A percentile compares a stretch with the other conserved stretches of the same genome.
Conservation (phyloP, 1,140 invertebrate species). For the Belonocnema kinseyi region DNA sequence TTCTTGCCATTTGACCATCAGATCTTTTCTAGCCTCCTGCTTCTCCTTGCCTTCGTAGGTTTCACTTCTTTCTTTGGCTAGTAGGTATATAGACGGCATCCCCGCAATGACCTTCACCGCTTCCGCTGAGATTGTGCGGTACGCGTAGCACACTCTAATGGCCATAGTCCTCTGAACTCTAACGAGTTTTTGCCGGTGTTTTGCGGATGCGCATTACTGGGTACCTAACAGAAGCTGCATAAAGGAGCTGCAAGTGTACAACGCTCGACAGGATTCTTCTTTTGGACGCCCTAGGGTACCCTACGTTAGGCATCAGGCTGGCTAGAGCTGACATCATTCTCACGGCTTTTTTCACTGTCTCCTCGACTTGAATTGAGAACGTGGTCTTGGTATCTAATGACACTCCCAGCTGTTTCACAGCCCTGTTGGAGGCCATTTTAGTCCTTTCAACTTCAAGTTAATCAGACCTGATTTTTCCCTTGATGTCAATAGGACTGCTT, state of each 20-base stretch:
- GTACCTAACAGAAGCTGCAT: neutral
- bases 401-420: no score
- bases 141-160: neutral
- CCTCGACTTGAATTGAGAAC: neutral
- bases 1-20: neutral
- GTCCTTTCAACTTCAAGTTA: no score
- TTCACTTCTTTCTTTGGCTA: neutral
- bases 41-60: neutral
- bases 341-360: no score
- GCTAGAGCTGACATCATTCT: no score
- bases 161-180: neutral
- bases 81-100: neutral
- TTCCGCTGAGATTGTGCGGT: neutral
- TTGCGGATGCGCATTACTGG: no score
- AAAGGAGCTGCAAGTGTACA: neutral
- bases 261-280: no score
- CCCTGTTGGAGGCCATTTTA: no score
- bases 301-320: neutral
- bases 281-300: neutral
- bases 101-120: neutral
- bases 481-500: no score
- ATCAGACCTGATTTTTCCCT: no score
- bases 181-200: neutral
- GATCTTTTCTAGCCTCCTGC: neutral
- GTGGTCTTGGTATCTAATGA: no score